phyloP scores from a whole-genome alignment of 64 coral and sea anemone genomes.

The Actinia equina region DNA sequence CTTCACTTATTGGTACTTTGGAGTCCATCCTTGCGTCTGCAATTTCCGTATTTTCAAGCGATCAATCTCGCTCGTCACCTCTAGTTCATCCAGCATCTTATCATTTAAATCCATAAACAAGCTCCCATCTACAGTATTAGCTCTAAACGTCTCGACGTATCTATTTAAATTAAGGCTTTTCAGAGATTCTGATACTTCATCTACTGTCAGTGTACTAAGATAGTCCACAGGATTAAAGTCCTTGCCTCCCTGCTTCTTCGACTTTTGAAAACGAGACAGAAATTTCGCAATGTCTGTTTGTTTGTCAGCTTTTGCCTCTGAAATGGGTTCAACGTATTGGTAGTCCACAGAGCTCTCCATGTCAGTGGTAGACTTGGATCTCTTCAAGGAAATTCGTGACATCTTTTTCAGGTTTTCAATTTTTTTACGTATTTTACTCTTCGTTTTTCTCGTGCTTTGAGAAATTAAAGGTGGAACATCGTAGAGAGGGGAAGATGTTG shows the following conservation, averaged over 20 bases:
- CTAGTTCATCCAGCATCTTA: neutral
- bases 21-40: neutral
- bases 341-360: neutral
- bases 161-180: neutral
- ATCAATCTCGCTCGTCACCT: neutral
- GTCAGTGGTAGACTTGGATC: neutral
- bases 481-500: neutral
- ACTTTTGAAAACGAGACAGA: neutral
- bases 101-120: neutral
- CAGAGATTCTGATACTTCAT: neutral
- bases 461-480: neutral
- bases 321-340: neutral
- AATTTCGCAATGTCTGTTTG: neutral
- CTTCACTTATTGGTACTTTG: neutral
- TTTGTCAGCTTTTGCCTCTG: neutral
- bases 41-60: slow-evolving; percentile 1
- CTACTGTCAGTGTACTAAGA: neutral
- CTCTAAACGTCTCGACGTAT: neutral
- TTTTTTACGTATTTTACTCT: neutral
- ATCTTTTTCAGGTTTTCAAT: neutral
- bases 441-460: neutral
- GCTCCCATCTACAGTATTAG: neutral
- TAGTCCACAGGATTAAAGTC: neutral
- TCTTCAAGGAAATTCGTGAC: neutral
- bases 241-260: neutral